A percentile compares a stretch with the other conserved stretches of the same genome.
Evolutionary conservation across 2,113 vertebrate species (phyloP).

Genomic region (Indicator indicator): DNA sequence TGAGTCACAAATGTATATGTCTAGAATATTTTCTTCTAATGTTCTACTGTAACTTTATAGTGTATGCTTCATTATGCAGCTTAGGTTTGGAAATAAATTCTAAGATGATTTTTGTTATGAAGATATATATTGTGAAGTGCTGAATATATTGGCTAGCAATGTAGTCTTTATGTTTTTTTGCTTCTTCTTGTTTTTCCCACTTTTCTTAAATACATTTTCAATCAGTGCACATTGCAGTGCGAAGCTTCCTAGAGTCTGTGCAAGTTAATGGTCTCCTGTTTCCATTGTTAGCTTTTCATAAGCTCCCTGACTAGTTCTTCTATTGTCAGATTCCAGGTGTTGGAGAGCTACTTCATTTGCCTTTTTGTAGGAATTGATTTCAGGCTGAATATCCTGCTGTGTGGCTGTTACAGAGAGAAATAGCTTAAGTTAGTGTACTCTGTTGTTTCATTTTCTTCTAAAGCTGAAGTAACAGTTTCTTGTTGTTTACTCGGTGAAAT

Average conservation of each 20-base stretch:
- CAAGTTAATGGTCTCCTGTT: neutral
- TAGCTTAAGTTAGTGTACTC: neutral
- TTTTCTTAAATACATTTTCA: neutral
- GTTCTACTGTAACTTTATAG: neutral
- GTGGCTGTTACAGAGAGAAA: neutral
- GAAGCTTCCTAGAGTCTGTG: neutral
- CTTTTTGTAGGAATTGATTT: conserved; percentile 28
- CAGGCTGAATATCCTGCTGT: neutral
- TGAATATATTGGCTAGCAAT: neutral
- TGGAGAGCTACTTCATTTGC: conserved; percentile 13
- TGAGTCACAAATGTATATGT: neutral
- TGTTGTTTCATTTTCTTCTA: conserved; percentile 25
- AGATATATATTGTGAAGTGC: neutral
- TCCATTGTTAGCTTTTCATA: neutral
- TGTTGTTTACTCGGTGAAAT: neutral
- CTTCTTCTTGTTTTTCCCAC: neutral
- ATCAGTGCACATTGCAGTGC: neutral
- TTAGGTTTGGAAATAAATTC: neutral
- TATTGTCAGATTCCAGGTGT: neutral
- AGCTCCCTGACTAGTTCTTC: neutral
- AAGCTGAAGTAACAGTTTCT: conserved; percentile 25
- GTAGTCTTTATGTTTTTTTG: neutral
- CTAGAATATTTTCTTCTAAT: neutral
- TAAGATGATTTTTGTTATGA: neutral
- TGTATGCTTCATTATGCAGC: neutral